Base-by-base conservation (phyloP, 2,888 invertebrate species). In the Eumacrocentrus americanus region DNA sequence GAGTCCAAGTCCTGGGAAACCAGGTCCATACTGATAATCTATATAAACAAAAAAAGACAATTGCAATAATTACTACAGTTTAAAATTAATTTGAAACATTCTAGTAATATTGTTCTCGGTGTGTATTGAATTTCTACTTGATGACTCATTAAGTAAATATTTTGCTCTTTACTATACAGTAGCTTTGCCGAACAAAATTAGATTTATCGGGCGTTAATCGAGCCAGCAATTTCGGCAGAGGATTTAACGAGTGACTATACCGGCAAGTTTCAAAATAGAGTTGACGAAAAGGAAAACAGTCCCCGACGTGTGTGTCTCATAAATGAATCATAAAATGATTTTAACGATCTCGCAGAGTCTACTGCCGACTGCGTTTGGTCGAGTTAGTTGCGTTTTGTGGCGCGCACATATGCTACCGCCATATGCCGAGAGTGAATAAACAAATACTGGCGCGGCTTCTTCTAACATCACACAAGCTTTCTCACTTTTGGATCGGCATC, bases 21-120 rank as follows among this genome's bases (percentile, higher is more conserved):
- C 84, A 79, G 91, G 90, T 29, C 90, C 90, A 75, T 91, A 92
- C 62, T 91, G 91, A 77, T 89, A 92, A 85, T 85, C 92, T 93
- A 83, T 37, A 83, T 83, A 71, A 60, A 62, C 57, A 14, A 51
- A 46, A 35, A 6, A 11, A 37, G 42, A 46, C 25, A 18, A n/a
- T 46, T 23, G n/a, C 11, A 2, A 25, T 16, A 11, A 1, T 7
- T 16, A 2, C 29, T 29, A 16, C 16, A 34, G 34, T n/a, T n/a
- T n/a, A n/a, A n/a, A n/a, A n/a, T n/a, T n/a, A n/a, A n/a, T n/a
- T n/a, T n/a, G n/a, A n/a, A n/a, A n/a, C n/a, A n/a, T n/a, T n/a
- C n/a, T n/a, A n/a, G n/a, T n/a, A n/a, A n/a, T n/a, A n/a, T n/a
- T n/a, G n/a, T n/a, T n/a, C n/a, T n/a, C n/a, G n/a, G n/a, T n/a